phyloP scores from a whole-genome alignment of 92 coral and sea anemone species.

The Umimayanthus kanabou region DNA sequence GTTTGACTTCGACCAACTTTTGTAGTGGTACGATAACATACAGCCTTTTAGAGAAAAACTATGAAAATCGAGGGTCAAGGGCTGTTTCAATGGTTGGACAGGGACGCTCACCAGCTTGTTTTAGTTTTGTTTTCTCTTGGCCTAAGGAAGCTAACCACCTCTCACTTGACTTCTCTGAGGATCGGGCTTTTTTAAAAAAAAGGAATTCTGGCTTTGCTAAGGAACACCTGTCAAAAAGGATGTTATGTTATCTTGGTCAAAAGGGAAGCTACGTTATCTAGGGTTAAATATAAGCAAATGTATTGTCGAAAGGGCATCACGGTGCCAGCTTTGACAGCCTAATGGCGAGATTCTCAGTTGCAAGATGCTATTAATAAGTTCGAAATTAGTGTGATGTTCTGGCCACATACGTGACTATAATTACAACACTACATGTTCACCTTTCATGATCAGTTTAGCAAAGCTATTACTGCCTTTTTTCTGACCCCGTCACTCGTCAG shows the following conservation, averaged over 20 bases:
- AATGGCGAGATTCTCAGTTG: background rate
- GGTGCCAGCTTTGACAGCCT: background rate
- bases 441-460: background rate
- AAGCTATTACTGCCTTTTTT: background rate
- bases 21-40: too few species aligned
- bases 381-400: too few species aligned
- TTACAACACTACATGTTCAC: background rate
- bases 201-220: background rate
- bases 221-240: background rate
- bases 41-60: too few species aligned
- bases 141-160: background rate
- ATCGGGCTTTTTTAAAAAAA: background rate
- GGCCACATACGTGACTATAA: background rate
- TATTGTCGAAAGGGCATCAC: background rate
- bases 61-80: too few species aligned
- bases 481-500: background rate
- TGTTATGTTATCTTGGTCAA: too few species aligned
- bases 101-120: too few species aligned
- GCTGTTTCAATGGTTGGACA: too few species aligned
- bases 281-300: background rate
- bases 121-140: too few species aligned
- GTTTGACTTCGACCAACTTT: too few species aligned
- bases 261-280: background rate
- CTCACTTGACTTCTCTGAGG: background rate
- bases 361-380: background rate